Conservation (phyloP, 2,888 invertebrate species). For the Dryococelus australis region DNA sequence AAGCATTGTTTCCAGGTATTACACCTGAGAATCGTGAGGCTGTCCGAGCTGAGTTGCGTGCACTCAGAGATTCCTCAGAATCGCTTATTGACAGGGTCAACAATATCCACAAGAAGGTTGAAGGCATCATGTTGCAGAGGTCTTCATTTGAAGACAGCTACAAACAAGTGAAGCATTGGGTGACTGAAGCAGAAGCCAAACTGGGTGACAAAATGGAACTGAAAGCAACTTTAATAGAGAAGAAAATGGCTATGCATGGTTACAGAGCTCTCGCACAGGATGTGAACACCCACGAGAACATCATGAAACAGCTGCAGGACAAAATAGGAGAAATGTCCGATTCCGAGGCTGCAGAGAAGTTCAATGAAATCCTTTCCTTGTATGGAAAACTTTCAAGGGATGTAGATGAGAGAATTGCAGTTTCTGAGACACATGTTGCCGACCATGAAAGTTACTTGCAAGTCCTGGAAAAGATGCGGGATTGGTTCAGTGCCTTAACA, state of each 20-base stretch:
- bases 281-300: conserved; percentile 83
- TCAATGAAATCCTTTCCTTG: conserved; percentile 75
- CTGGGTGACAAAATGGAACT: conserved; percentile 74
- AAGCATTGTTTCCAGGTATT: conserved; percentile 85
- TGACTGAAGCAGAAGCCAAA: conserved; percentile 79
- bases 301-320: conserved; percentile 82
- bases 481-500: conserved; percentile 80
- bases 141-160: conserved; percentile 94
- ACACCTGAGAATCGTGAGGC: conserved; percentile 87
- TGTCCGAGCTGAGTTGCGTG: conserved; percentile 81
- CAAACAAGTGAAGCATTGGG: conserved; percentile 85
- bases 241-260: conserved; percentile 84
- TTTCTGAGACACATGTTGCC: conserved; percentile 74
- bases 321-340: conserved; percentile 82
- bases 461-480: conserved; percentile 81
- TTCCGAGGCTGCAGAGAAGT: conserved; percentile 77
- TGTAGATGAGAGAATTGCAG: conserved; percentile 70
- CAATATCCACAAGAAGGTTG: conserved; percentile 84
- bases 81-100: conserved; percentile 84
- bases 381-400: conserved; percentile 74
- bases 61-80: conserved; percentile 83
- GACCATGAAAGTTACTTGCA: conserved; percentile 86
- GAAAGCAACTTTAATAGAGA: conserved; percentile 84
- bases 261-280: conserved; percentile 85
- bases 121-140: conserved; percentile 87